A percentile compares a stretch with the other conserved stretches of the same genome.
phyloP scores from a whole-genome alignment of 2,113 vertebrate species.

The Sphyrna mokarran region DNA sequence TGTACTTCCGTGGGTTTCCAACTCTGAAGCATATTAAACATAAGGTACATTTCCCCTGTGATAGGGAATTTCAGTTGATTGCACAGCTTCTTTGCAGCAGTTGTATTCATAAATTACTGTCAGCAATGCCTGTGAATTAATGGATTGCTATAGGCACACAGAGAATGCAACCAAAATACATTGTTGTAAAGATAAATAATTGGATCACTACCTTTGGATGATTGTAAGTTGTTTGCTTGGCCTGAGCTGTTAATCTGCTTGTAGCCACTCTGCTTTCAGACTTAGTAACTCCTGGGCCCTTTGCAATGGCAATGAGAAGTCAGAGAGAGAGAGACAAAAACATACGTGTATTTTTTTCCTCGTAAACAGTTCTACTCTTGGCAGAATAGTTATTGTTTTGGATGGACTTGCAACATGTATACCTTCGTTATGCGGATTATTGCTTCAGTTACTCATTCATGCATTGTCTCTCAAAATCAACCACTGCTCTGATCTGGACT shows the following conservation, averaged over 20 bases:
- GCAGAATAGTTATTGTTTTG: not conserved
- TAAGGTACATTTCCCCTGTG: conserved; percentile 63
- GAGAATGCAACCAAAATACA: not conserved
- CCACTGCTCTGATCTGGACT: not conserved
- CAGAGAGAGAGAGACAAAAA: not conserved
- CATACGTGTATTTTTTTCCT: not conserved
- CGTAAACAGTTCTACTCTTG: not conserved
- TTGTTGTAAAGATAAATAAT: not conserved
- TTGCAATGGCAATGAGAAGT: not conserved
- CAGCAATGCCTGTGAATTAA: not conserved
- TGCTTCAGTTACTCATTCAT: not conserved
- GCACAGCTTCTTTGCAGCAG: not conserved
- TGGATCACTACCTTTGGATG: not conserved
- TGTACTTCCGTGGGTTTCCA: conserved; percentile 96
- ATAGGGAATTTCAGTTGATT: conserved; percentile 2
- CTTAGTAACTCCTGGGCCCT: not conserved
- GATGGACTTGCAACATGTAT: not conserved
- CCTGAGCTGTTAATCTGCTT: not conserved
- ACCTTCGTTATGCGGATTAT: not conserved
- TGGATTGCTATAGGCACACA: not conserved
- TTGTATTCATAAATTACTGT: not conserved
- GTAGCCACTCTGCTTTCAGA: not conserved
- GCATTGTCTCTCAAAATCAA: not conserved
- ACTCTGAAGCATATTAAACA: conserved; percentile 89
- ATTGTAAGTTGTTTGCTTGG: not conserved